Conservation (phyloP, 2,888 invertebrate genomes). For the Liodrosophila aerea region DNA sequence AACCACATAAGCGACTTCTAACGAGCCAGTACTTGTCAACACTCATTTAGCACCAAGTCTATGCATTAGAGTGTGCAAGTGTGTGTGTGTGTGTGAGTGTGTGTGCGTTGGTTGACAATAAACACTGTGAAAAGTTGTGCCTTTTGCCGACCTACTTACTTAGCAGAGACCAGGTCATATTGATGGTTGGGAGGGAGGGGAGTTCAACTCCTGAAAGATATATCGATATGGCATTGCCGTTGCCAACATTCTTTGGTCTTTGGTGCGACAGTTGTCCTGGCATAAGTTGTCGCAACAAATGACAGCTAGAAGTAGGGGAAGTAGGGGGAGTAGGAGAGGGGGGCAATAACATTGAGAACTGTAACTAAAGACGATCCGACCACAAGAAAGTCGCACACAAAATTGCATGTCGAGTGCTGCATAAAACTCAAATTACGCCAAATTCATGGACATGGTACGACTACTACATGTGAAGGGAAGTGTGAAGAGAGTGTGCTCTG, state of each 20-base stretch:
- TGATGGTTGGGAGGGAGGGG: constrained; percentile 29
- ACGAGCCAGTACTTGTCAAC: constrained; percentile 15
- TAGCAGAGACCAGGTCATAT: constrained; percentile 37
- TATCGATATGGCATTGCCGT: constrained; percentile 44
- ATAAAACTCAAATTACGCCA: constrained; percentile 67
- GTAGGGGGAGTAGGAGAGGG: neutral
- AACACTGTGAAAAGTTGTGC: constrained; percentile 23
- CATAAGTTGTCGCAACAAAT: constrained; percentile 22
- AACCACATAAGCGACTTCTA: constrained; percentile 12
- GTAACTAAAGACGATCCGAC: constrained; percentile 56
- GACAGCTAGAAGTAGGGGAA: neutral
- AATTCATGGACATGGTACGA: constrained; percentile 36
- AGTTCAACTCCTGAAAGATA: constrained; percentile 33
- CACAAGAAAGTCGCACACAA: constrained; percentile 45
- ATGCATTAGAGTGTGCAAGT: neutral
- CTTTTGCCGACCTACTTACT: constrained; percentile 58
- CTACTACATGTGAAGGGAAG: neutral
- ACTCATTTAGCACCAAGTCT: constrained; percentile 15
- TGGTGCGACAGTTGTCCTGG: constrained; percentile 36
- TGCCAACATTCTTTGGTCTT: constrained; percentile 31
- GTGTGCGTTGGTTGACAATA: constrained; percentile 21
- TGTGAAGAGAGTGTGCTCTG: constrained; percentile 3
- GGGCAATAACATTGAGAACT: constrained; percentile 31
- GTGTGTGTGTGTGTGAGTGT: neutral
- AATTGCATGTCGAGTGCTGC: constrained; percentile 69